Evolutionary conservation across 1,140 invertebrate species (phyloP).

Genomic region (Leptopilina boulardi): DNA sequence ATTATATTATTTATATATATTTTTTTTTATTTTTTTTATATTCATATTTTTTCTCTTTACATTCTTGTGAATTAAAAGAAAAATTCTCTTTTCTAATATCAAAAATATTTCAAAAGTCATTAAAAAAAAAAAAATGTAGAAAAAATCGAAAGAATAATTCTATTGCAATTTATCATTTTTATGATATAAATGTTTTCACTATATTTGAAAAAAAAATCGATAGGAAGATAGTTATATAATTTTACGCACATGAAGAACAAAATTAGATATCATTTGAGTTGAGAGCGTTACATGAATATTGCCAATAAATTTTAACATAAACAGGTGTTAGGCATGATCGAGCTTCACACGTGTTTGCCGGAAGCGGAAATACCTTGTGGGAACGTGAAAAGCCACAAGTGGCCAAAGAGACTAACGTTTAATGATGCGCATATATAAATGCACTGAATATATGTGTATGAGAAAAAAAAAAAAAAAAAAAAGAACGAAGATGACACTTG

Average conservation of each 20-base stretch:
- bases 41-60: too few relatives aligned
- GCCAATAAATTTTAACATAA: constrained; percentile 28
- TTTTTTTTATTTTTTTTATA: too few relatives aligned
- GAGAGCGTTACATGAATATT: not conserved
- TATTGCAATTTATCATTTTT: too few relatives aligned
- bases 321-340: constrained; percentile 58
- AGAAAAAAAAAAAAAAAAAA: constrained; percentile 56
- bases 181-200: too few relatives aligned
- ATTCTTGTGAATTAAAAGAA: too few relatives aligned
- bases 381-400: constrained; percentile 62
- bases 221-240: not conserved
- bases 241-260: not conserved
- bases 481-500: constrained; percentile 62
- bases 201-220: not conserved
- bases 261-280: not conserved
- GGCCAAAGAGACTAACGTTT: constrained; percentile 48
- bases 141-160: too few relatives aligned
- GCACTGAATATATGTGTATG: constrained; percentile 23
- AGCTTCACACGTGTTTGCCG: constrained; percentile 62
- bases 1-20: too few relatives aligned
- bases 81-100: too few relatives aligned
- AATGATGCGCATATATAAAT: constrained; percentile 67
- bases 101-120: too few relatives aligned
- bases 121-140: too few relatives aligned
- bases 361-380: constrained; percentile 67